Percentiles rank a stretch among this genome's conserved stretches.
These are phyloP conservation scores for Eupithecia pulchellata DNA, from an alignment of 2,888 invertebrate species.

Conservation along the genomic window DNA sequence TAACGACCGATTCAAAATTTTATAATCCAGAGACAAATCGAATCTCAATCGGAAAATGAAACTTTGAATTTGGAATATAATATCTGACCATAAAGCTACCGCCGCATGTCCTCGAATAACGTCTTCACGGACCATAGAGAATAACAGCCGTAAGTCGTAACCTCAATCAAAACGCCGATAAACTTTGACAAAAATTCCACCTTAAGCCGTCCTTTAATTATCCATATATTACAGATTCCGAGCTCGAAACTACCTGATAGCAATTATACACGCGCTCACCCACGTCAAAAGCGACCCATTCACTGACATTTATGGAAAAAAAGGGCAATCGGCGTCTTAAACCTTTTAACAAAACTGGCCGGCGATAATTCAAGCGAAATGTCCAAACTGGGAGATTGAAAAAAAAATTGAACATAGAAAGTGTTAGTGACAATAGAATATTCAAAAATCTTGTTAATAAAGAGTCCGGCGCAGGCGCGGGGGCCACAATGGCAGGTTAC, in stretches of 20 bases:
- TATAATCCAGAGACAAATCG: constrained; percentile 80
- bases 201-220: constrained; percentile 84
- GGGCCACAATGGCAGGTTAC: constrained; percentile 62
- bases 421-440: constrained; percentile 85
- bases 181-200: constrained; percentile 85
- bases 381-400: constrained; percentile 79
- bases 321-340: constrained; percentile 72
- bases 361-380: constrained; percentile 85
- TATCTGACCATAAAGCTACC: constrained; percentile 78
- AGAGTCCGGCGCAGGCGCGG: constrained; percentile 70
- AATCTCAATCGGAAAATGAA: constrained; percentile 64
- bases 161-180: constrained; percentile 84
- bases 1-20: constrained; percentile 71
- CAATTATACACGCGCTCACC: constrained; percentile 85
- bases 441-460: constrained; percentile 84
- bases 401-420: constrained; percentile 80
- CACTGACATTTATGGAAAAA: constrained; percentile 77
- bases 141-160: constrained; percentile 66
- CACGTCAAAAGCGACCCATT: constrained; percentile 78
- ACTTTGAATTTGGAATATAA: constrained; percentile 52
- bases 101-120: constrained; percentile 62
- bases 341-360: constrained; percentile 83
- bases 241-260: constrained; percentile 80
- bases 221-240: constrained; percentile 82
- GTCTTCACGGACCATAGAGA: constrained; percentile 64